Conservation (phyloP, 2,797 vertebrate genomes). For the Eupleurogrammus muticus region DNA sequence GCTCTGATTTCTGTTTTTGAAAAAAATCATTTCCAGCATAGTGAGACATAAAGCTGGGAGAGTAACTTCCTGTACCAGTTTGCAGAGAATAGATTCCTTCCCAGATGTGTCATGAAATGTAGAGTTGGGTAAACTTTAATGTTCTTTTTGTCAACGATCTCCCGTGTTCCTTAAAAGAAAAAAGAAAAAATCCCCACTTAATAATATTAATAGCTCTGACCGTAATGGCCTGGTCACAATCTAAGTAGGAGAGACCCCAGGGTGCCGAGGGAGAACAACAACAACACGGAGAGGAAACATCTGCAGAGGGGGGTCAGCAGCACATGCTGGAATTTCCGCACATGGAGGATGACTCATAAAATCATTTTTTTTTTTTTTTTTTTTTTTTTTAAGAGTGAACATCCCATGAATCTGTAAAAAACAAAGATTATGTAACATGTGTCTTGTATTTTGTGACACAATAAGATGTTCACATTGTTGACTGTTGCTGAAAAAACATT, state of each 20-base stretch:
- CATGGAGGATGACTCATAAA: constrained; percentile 59
- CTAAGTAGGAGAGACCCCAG: constrained; percentile 42
- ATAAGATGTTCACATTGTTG: neutral
- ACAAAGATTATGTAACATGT: neutral
- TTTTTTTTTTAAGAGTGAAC: constrained; percentile 17
- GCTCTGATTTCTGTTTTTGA: constrained; percentile 8
- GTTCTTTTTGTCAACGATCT: constrained; percentile 26
- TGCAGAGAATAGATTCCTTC: neutral
- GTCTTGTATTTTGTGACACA: too few species aligned
- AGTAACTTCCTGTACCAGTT: constrained; percentile 39
- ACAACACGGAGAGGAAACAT: constrained; percentile 80
- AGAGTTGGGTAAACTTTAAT: constrained; percentile 14
- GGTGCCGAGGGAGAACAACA: constrained; percentile 70
- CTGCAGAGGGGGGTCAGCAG: constrained; percentile 71
- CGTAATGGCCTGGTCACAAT: constrained; percentile 19
- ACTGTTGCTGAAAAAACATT: too few species aligned
- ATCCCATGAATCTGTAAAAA: constrained; percentile 12
- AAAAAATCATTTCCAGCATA: constrained; percentile 22
- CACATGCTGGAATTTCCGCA: constrained; percentile 65
- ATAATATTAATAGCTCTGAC: constrained; percentile 26
- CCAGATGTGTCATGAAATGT: neutral
- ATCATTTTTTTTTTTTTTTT: neutral
- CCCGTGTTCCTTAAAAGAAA: constrained; percentile 41
- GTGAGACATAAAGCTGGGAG: constrained; percentile 17
- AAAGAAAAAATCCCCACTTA: neutral